phyloP scores from a whole-genome alignment of 1,140 invertebrate species.

The Bactericera cockerelli region DNA sequence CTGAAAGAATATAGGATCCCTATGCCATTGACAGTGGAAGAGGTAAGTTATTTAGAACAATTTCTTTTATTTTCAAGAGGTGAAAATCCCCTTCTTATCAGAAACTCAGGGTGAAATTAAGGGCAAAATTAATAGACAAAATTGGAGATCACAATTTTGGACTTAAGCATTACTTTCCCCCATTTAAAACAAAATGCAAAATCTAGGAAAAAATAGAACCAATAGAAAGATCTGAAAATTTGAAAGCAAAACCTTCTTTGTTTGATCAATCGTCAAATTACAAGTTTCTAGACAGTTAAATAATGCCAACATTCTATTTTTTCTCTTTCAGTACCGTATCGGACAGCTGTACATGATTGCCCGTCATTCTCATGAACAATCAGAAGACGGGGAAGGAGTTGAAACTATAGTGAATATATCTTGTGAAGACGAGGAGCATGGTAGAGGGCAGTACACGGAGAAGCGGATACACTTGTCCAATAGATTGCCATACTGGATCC shows the following conservation, averaged over 20 bases:
- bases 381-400: conserved; percentile 76
- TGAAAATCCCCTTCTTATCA: not conserved
- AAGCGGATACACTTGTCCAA: conserved; percentile 83
- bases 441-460: conserved; percentile 76
- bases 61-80: not conserved
- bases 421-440: conserved; percentile 61
- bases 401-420: conserved; percentile 73
- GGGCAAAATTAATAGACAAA: no score
- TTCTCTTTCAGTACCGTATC: conserved; percentile 58
- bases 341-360: conserved; percentile 92
- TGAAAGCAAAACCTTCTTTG: no score
- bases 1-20: conserved; percentile 81
- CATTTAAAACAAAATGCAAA: not conserved
- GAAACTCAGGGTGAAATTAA: no score
- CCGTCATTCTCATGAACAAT: conserved; percentile 79
- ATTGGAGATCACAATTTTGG: not conserved
- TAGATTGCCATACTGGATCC: conserved; percentile 77
- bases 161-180: not conserved
- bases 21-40: conserved; percentile 80
- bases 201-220: not conserved
- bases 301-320: not conserved
- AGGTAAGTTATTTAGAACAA: conserved; percentile 41
- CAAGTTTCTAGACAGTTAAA: not conserved
- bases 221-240: not conserved
- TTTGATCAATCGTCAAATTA: not conserved